Conservation (phyloP, 2,888 invertebrate species). For the Heliconius erato region DNA sequence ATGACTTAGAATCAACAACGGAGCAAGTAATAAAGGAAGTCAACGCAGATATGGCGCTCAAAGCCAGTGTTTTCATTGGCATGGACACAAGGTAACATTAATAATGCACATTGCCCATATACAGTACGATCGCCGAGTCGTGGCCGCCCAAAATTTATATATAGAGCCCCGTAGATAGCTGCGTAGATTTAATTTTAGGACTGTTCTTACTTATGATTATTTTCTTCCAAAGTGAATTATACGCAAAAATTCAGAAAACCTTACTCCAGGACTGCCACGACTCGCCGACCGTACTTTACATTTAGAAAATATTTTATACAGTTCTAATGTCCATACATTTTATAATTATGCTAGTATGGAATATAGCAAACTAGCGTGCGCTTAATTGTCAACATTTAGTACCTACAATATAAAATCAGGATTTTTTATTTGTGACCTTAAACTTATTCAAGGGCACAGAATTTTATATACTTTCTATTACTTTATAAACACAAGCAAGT, state of each 20-base stretch:
- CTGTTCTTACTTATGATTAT: too few relatives aligned
- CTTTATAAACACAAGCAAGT: too few relatives aligned
- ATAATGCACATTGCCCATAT: neutral
- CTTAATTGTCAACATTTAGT: neutral
- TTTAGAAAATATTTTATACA: neutral
- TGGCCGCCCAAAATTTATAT: too few relatives aligned
- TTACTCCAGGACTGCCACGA: too few relatives aligned
- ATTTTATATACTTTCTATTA: neutral
- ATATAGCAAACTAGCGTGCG: neutral
- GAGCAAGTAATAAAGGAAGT: slow-evolving; percentile 89
- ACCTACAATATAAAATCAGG: neutral
- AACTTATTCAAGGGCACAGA: neutral
- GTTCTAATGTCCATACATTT: neutral
- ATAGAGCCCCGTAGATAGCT: too few relatives aligned
- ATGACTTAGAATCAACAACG: slow-evolving; percentile 89
- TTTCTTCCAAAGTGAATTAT: too few relatives aligned
- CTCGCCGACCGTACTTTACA: neutral
- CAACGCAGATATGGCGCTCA: slow-evolving; percentile 89
- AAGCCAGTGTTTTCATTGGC: slow-evolving; percentile 92
- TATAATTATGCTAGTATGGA: neutral
- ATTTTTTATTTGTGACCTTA: neutral
- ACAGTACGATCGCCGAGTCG: too few relatives aligned
- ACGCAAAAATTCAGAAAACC: too few relatives aligned
- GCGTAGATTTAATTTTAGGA: too few relatives aligned
- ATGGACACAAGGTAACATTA: slow-evolving; percentile 90